A percentile compares a stretch with the other conserved stretches of the same genome.
Evolutionary conservation across 2,797 vertebrate species (phyloP).

Genomic region (Amblyopsis hoosieri): DNA sequence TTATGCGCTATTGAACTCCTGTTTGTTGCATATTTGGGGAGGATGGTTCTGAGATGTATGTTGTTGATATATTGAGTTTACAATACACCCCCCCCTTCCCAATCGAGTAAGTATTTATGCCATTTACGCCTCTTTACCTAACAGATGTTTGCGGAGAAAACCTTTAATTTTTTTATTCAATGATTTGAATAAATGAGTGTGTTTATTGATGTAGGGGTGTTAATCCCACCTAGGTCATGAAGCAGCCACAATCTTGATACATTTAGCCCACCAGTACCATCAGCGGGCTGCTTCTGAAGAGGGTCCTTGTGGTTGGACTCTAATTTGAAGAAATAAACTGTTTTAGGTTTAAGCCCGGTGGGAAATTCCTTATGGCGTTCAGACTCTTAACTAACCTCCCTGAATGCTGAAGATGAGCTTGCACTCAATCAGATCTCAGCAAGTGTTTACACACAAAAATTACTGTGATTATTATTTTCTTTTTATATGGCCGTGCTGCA

Average conservation of each 20-base stretch:
- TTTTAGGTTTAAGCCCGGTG: constrained; percentile 10
- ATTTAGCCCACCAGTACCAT: constrained; percentile 13
- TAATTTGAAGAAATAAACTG: constrained; percentile 14
- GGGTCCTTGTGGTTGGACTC: constrained; percentile 13
- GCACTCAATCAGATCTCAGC: constrained; percentile 33
- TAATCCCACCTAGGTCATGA: constrained; percentile 16
- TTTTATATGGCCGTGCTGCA: constrained; percentile 26
- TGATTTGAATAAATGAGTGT: constrained; percentile 28
- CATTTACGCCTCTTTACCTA: constrained; percentile 30
- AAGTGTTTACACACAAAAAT: constrained; percentile 33
- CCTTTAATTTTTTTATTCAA: constrained; percentile 38
- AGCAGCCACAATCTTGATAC: constrained; percentile 39
- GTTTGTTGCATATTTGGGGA: constrained; percentile 5
- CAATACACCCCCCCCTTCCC: background rate
- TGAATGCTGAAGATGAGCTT: constrained; percentile 24
- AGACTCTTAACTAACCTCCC: constrained; percentile 21
- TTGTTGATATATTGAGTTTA: constrained; percentile 16
- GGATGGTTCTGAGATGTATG: background rate
- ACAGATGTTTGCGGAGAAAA: constrained; percentile 12
- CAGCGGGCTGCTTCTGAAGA: constrained; percentile 17
- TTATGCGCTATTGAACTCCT: constrained; percentile 1
- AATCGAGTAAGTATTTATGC: constrained; percentile 32
- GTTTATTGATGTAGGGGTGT: constrained; percentile 14
- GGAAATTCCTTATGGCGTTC: constrained; percentile 14
- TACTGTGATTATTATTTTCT: constrained; percentile 24